A percentile compares a stretch with the other conserved stretches of the same genome.
Evolutionary conservation across 2,888 invertebrate species (phyloP).

Genomic region (Acronicta alni): DNA sequence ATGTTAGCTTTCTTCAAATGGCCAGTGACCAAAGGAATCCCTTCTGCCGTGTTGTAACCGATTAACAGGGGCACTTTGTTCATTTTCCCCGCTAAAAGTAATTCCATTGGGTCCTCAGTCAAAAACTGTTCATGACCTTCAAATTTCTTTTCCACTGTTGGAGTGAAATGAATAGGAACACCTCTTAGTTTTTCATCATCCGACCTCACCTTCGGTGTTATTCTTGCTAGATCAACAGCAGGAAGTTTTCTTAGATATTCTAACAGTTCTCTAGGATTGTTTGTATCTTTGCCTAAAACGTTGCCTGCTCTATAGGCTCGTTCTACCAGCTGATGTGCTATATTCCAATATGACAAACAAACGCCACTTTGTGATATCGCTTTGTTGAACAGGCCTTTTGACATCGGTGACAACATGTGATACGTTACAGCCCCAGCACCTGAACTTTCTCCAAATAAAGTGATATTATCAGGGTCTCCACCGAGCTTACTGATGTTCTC

Average conservation of each 20-base stretch:
- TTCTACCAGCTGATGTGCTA: conserved; percentile 58
- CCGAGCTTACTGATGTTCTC: conserved; percentile 74
- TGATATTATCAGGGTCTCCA: conserved; percentile 74
- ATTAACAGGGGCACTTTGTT: conserved; percentile 70
- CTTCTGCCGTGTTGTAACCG: conserved; percentile 76
- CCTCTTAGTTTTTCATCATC: conserved; percentile 68
- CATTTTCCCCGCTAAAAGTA: conserved; percentile 63
- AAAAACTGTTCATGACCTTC: conserved; percentile 67
- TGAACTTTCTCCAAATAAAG: conserved; percentile 81
- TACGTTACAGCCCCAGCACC: conserved; percentile 76
- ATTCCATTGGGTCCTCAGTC: conserved; percentile 63
- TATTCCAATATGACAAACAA: conserved; percentile 70
- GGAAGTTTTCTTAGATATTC: conserved; percentile 67
- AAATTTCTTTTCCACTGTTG: conserved; percentile 73
- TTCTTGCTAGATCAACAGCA: conserved; percentile 62
- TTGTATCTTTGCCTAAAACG: conserved; percentile 71
- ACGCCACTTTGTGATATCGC: conserved; percentile 80
- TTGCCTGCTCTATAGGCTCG: conserved; percentile 72
- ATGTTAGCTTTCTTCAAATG: conserved; percentile 60
- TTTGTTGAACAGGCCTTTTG: conserved; percentile 76
- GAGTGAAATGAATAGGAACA: conserved; percentile 70
- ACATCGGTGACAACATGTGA: conserved; percentile 79
- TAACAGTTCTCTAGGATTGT: conserved; percentile 65
- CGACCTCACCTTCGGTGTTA: conserved; percentile 64
- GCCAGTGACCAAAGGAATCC: conserved; percentile 62